Base-by-base conservation (phyloP, 2,113 vertebrate species). In the Scomber scombrus region DNA sequence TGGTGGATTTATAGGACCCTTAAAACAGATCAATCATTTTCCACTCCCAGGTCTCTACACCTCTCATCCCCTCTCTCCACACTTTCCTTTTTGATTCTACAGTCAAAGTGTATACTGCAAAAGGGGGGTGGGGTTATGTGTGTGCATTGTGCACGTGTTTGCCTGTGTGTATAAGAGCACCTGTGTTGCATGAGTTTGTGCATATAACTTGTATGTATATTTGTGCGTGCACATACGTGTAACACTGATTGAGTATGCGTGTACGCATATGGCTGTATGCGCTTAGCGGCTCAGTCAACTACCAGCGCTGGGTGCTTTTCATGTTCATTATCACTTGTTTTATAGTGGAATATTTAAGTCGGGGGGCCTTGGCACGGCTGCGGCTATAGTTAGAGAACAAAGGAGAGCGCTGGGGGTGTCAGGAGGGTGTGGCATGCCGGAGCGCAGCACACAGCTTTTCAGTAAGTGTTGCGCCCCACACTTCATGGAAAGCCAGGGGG, bases 361-460 rank as follows among this genome's bases (percentile, higher is more conserved):
- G 70, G 85, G 89, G 89, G 81, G 90, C 92, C 92, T 91, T 90
- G 92, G 93, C 91, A 74, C 56, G 90, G 90, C 91, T 84, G 84
- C 57, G 69, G 91, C 94, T 95, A 95, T 93, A 95, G 93, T 95
- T 95, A 95, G 95, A 93, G 93, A 93, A 94, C 94, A 94, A 93
- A 94, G 93, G 86, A 77, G 80, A 91, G 89, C 34, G 88, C 84
- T 78, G 82, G 89, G 85, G 85, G 88, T 87, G 86, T 91, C 85
- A 15, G 87, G 87, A 89, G 88, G 91, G 89, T 89, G 90, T 92
- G 87, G 85, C 92, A 92, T 93, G 92, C 85, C 81, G 85, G 89
- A 90, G 91, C 88, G 74, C 87, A 79, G 89, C 46, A 50, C 82
- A 64, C 84, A 92, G 91, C 89, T 92, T 93, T 93, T 94, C 90